Base-by-base conservation (phyloP, 2,797 vertebrate species). In the Ptychadena robeensis region DNA sequence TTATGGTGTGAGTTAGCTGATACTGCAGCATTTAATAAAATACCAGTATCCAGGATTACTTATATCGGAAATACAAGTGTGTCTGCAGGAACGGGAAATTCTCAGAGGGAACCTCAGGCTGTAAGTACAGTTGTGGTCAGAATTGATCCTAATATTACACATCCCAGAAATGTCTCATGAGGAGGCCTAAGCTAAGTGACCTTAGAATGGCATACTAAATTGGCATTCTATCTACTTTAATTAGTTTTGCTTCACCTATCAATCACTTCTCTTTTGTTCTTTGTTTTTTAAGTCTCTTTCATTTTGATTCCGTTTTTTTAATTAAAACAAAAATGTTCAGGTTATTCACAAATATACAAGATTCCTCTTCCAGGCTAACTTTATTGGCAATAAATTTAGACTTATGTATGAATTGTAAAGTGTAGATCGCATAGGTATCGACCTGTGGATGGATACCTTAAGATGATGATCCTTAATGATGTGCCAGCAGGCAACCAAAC, bases 211-310 rank as follows among this genome's bases (percentile, higher is more conserved):
- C 38, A 66, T 9, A 66, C 40, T 77, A 32, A 66, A 77, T 77
- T 77, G 61, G 74, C 48, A 65, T 76, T 76, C 73, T 32, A 31
- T 76, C 73, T 65, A 35, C 65, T 76, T 77, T 66, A 66, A 77
- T 66, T 61, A 66, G 64, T 65, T 65, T 40, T 76, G 61, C 73
- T 76, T 76, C 73, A 76, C 25, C 37, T 75, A 57, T 63, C 59
- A 63, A 27, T 75, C 61, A 75, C 34, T 22, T 53, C 44, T 7
- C 18, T 53, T 53, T 53, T 48, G n/a, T 48, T 48, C 44, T 22
- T 48, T n/a, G n/a, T 53, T 53, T 61, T 1, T 53, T 15, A 61
- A 9, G 2, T 61, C 9, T 59, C 12, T n/a, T 9, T n/a, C 53
- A 59, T n/a, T n/a, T n/a, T n/a, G n/a, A n/a, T n/a, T n/a, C n/a